Conservation (phyloP, 2,797 vertebrate genomes). For the Hirundo rustica region DNA sequence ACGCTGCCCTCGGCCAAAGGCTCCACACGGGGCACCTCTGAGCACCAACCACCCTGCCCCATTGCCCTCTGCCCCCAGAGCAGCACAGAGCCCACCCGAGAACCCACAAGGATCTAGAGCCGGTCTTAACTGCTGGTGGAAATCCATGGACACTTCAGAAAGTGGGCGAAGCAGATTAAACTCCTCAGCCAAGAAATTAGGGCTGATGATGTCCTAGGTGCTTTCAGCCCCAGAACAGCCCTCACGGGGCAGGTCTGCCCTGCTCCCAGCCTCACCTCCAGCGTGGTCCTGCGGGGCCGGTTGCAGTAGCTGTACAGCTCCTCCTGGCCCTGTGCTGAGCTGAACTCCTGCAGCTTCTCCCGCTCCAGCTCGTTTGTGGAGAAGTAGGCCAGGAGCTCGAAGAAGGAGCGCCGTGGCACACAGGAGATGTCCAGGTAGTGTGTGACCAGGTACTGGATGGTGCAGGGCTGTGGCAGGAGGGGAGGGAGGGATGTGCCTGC, state of each 20-base stretch:
- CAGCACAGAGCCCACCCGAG: background rate
- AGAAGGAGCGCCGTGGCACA: slow-evolving; percentile 93
- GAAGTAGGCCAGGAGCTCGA: slow-evolving; percentile 84
- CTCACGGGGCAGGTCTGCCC: fast-evolving
- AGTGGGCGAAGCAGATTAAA: background rate
- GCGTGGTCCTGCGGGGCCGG: slow-evolving; percentile 83
- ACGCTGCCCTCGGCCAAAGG: fast-evolving
- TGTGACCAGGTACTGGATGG: slow-evolving; percentile 80
- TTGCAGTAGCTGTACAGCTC: slow-evolving; percentile 88
- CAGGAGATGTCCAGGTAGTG: slow-evolving; percentile 85
- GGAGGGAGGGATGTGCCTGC: slow-evolving; percentile 71
- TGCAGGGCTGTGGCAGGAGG: slow-evolving; percentile 85
- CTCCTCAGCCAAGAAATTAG: background rate
- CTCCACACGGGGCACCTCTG: fast-evolving
- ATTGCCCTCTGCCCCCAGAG: background rate
- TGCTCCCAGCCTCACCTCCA: slow-evolving; percentile 80
- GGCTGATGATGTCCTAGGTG: background rate
- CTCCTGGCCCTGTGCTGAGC: slow-evolving; percentile 86
- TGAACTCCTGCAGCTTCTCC: slow-evolving; percentile 90
- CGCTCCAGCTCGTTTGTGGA: slow-evolving; percentile 81
- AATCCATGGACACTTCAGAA: background rate
- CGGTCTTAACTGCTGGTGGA: background rate
- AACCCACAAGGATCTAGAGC: background rate
- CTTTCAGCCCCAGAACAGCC: background rate
- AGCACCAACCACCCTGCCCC: background rate